Evolutionary conservation across 2,113 vertebrate genomes (phyloP), one percentile per base, ranked within the genome.

Genomic region (Carettochelys insculpta): DNA sequence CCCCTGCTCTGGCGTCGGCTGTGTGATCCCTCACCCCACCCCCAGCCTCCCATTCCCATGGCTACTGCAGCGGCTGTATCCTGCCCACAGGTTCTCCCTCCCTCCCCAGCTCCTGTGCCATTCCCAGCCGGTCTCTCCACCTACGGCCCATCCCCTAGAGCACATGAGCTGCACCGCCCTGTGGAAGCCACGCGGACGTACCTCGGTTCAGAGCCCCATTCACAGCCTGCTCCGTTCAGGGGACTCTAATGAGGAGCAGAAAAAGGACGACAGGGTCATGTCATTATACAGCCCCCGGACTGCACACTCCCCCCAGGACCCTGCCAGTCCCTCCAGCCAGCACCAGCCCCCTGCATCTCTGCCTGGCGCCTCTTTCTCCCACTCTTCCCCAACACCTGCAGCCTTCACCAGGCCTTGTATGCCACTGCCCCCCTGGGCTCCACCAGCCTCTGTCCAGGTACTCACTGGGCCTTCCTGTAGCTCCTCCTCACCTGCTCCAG

Each of bases 231-330:
- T 97, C 91, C 95, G 93, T 92, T 96, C 95, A 56, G 96, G 95
- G 95, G 96, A 96, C 95, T 96, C 96, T 97, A 94, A 96, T 96
- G 94, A 92, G 95, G 96, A 91, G 95, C 96, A 97, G 96, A 96
- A 97, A 97, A 96, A 97, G 96, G 96, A 96, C 89, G 93, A 96
- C 86, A 97, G 94, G 73, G 58, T 97, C 95, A 97, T 83, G 48
- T 96, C 95, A 96, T 84, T 95, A 94, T 92, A 94, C 88, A 87
- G 89, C 87, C 80, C 85, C 58, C 82, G 54, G 88, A 77, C 87
- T 93, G 91, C 94, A 65, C 90, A 91, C 88, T 93, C 96, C 14
- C 91, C 93, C 85, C 6, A 50, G 82, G 34, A 79, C 34, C 85
- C 61, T 94, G 43, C 85, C 54, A 51, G 50, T 77, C 78, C 84